Evolutionary conservation across 2,113 vertebrate species (phyloP), one percentile per base, ranked within the genome.

Genomic region (Synodontis membranacea): DNA sequence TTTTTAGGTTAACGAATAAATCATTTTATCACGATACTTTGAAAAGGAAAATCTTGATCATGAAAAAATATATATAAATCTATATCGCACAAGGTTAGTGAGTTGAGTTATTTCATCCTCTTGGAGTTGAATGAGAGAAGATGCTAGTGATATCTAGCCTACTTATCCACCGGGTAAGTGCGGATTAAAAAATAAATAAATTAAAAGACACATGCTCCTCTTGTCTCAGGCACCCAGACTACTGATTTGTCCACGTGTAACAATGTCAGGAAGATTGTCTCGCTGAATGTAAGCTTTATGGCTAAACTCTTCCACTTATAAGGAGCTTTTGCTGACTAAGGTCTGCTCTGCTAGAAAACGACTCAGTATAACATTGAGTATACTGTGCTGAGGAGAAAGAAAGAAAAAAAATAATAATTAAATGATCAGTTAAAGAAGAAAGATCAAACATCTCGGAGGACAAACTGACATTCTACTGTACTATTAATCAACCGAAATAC

Each of bases 401-500:
- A 82, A 80, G 8, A 68, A 60, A 28, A 60, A 60, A 54, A n/a
- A n/a, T n/a, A 50, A 46, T 50, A 86, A 78, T 78, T 78, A 48
- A 70, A 78, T 62, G 54, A 79, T 42, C 74, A 72, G 72, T 58
- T 78, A 25, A 54, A 85, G 46, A 66, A 62, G 34, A 86, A 80
- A 80, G 56, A 44, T 60, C 60, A 48, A 34, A 83, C 74, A 50
- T 86, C 80, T 72, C 80, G 10, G 46, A 83, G 70, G 23, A 80
- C 39, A 84, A 81, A 37, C 12, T 25, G 8, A 14, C 58, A 39
- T 39, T 17, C 28, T 52, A 39, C 31, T 48, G 84, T 52, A 39
- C 31, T 48, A 86, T 44, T 76, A 84, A 79, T 72, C 58, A 89
- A 58, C 25, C 19, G 21, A 85, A 58, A 76, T 52, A 56, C 52